A percentile compares a stretch with the other conserved stretches of the same genome.
Conservation (phyloP, 2,888 invertebrate genomes). For the Ferrisia virgata region DNA sequence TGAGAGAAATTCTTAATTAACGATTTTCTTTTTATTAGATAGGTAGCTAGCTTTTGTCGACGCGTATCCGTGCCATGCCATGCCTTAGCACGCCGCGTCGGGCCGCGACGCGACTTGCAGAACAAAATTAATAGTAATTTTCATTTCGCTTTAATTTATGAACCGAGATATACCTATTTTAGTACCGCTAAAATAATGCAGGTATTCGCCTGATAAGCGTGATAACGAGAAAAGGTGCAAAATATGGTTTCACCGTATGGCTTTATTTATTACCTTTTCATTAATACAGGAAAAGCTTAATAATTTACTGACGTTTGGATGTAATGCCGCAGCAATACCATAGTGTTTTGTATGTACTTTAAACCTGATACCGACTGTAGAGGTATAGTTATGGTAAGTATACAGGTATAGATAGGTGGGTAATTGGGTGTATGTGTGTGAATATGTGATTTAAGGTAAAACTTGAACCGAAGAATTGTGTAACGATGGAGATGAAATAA, state of each 20-base stretch:
- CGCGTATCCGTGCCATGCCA: neutral
- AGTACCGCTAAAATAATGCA: neutral
- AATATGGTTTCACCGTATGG: constrained; percentile 23
- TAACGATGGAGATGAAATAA: too few relatives aligned
- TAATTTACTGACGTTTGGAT: constrained; percentile 21
- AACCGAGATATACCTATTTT: constrained; percentile 10
- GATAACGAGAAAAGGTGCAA: constrained; percentile 31
- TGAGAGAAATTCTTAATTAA: constrained; percentile 31
- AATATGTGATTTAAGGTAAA: too few relatives aligned
- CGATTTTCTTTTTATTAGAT: constrained; percentile 19
- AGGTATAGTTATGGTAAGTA: too few relatives aligned
- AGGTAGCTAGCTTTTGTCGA: neutral
- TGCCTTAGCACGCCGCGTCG: too few relatives aligned
- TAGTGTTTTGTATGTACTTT: neutral
- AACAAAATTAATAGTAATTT: constrained; percentile 30
- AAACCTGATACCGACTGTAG: neutral
- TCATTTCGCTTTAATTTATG: constrained; percentile 22
- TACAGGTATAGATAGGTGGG: too few relatives aligned
- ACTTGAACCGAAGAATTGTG: too few relatives aligned
- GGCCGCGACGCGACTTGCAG: neutral
- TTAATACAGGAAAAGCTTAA: constrained; percentile 30
- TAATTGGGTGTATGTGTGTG: too few relatives aligned
- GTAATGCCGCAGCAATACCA: neutral
- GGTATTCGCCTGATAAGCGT: constrained; percentile 28
- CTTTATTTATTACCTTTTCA: constrained; percentile 30